phyloP scores from a whole-genome alignment of 2,113 vertebrate species.

The Catharus bicknelli region DNA sequence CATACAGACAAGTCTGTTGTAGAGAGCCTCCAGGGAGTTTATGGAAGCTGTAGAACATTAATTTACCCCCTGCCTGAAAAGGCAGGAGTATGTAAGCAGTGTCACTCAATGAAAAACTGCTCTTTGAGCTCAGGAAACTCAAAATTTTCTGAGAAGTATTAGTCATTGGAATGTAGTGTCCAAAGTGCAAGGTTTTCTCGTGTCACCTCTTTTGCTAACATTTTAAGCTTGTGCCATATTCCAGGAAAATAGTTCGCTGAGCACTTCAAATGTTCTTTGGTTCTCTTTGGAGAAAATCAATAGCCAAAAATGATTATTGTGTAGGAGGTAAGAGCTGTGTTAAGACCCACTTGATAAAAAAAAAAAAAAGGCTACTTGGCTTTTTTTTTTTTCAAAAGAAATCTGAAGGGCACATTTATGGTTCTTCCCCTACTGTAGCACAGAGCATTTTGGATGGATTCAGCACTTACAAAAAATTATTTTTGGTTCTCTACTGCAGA shows the following conservation, averaged over 20 bases:
- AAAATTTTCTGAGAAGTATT: neutral
- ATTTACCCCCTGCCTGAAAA: neutral
- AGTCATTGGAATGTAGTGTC: neutral
- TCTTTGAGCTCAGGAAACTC: neutral
- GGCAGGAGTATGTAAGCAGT: neutral
- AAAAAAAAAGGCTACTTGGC: neutral
- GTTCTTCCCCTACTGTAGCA: neutral
- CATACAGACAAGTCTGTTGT: neutral
- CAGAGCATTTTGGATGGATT: neutral
- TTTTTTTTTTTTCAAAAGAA: neutral
- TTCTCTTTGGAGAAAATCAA: neutral
- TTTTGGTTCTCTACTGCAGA: neutral
- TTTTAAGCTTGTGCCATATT: neutral
- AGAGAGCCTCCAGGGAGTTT: neutral
- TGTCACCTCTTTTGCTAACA: neutral
- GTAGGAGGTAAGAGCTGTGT: neutral
- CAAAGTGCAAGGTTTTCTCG: neutral
- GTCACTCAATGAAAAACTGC: neutral
- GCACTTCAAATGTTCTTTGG: neutral
- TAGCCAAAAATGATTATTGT: neutral
- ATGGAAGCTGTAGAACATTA: neutral
- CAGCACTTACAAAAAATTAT: neutral
- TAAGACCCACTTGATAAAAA: neutral
- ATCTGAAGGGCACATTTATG: neutral
- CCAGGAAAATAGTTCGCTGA: neutral